These are phyloP conservation scores for Poeciliopsis turrubarensis DNA, from an alignment of 2,113 vertebrate species.

Conservation along the genomic window DNA sequence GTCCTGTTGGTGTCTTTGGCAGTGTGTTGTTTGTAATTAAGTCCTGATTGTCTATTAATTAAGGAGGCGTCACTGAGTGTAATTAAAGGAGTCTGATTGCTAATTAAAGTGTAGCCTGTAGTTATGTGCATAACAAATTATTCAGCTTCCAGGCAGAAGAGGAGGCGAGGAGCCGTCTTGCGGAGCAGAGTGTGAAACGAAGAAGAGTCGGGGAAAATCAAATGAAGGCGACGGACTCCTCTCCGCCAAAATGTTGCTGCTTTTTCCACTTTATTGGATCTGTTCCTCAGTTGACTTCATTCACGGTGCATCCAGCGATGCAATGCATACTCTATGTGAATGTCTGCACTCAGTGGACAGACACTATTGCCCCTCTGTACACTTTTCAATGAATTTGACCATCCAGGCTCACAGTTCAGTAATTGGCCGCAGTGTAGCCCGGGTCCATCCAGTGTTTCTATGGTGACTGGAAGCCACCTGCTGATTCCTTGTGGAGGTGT, in stretches of 20 bases:
- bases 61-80: conserved; percentile 72
- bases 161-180: conserved; percentile 31
- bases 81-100: conserved; percentile 81
- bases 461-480: conserved; percentile 65
- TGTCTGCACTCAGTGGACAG: conserved; percentile 23
- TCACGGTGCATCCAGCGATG: conserved; percentile 35
- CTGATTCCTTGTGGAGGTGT: conserved; percentile 61
- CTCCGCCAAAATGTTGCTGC: conserved; percentile 14
- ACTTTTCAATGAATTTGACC: conserved; percentile 65
- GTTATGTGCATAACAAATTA: conserved; percentile 77
- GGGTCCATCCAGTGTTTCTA: conserved; percentile 58
- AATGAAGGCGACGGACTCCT: not conserved
- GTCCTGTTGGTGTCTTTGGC: conserved; percentile 66
- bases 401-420: conserved; percentile 57
- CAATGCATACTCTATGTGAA: conserved; percentile 45
- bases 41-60: conserved; percentile 79
- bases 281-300: conserved; percentile 34
- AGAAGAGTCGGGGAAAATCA: conserved; percentile 27
- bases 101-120: conserved; percentile 83
- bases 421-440: conserved; percentile 54
- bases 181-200: conserved; percentile 30
- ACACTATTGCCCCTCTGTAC: conserved; percentile 38
- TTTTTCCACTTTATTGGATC: conserved; percentile 22
- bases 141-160: conserved; percentile 63
- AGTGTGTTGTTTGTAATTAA: conserved; percentile 76